Conservation (phyloP, 2,797 vertebrate genomes). For the Gymnocypris eckloni region DNA sequence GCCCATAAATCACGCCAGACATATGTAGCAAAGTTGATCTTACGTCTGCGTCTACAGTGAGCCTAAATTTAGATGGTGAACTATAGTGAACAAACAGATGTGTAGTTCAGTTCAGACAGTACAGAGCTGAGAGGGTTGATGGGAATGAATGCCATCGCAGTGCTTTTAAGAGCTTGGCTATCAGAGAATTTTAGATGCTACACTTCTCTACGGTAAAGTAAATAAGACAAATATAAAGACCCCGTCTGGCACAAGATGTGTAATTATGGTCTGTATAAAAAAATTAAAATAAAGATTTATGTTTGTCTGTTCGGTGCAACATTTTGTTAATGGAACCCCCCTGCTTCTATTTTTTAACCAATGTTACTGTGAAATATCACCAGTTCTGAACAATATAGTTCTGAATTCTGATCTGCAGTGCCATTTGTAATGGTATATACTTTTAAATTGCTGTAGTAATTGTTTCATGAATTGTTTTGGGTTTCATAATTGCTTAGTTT, state of each 20-base stretch:
- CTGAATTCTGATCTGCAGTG: background rate
- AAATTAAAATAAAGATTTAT: too few species aligned
- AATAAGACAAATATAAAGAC: background rate
- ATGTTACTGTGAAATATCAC: background rate
- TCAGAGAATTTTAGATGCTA: constrained; percentile 1
- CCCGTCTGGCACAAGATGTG: background rate
- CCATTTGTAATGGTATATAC: background rate
- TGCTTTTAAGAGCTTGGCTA: constrained; percentile 15
- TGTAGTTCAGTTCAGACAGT: constrained; percentile 22
- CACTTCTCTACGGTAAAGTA: background rate
- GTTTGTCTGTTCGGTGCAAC: background rate
- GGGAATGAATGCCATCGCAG: background rate
- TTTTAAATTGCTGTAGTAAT: background rate
- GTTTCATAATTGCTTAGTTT: background rate
- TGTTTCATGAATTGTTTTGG: background rate
- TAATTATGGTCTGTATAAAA: constrained; percentile 9
- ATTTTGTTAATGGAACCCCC: background rate
- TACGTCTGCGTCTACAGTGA: constrained; percentile 26
- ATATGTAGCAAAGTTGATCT: constrained; percentile 57
- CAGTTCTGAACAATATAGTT: background rate
- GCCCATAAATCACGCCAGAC: constrained; percentile 76
- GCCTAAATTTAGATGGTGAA: constrained; percentile 36
- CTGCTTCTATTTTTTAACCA: background rate
- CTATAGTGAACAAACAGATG: constrained; percentile 43
- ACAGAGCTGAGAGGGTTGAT: constrained; percentile 22